Evolutionary conservation across 2,113 vertebrate species (phyloP).

Genomic region (Zootoca vivipara): DNA sequence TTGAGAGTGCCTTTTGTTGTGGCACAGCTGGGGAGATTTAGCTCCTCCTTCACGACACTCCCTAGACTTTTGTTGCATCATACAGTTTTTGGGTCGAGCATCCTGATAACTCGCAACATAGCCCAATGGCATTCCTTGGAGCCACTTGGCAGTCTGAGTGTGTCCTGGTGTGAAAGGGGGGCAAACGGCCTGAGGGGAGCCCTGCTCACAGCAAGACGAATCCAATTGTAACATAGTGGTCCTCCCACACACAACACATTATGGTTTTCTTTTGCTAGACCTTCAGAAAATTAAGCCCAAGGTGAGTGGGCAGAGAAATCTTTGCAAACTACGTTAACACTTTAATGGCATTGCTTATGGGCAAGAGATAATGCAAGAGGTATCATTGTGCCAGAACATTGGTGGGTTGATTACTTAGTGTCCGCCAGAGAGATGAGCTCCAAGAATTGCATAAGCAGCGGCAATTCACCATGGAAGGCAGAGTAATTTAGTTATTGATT

Average conservation of each 20-base stretch:
- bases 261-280: conserved; percentile 12
- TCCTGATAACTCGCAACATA: background rate
- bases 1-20: background rate
- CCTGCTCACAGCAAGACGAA: background rate
- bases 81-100: no score
- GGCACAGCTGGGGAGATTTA: background rate
- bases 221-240: background rate
- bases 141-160: background rate
- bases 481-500: conserved; percentile 53
- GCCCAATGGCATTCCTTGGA: background rate
- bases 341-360: conserved; percentile 8
- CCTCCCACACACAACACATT: conserved; percentile 4
- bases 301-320: conserved; percentile 18
- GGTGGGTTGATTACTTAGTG: conserved; percentile 29
- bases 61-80: background rate
- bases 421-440: conserved; percentile 27
- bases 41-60: background rate
- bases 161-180: background rate
- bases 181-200: background rate
- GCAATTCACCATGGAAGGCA: conserved; percentile 40
- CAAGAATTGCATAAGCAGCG: conserved; percentile 23
- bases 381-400: conserved; percentile 13
- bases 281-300: conserved; percentile 32
- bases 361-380: conserved; percentile 15
- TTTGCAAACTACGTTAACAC: conserved; percentile 45